Evolutionary conservation across 2,113 vertebrate species (phyloP).

Genomic region (Ceyx margarethae): DNA sequence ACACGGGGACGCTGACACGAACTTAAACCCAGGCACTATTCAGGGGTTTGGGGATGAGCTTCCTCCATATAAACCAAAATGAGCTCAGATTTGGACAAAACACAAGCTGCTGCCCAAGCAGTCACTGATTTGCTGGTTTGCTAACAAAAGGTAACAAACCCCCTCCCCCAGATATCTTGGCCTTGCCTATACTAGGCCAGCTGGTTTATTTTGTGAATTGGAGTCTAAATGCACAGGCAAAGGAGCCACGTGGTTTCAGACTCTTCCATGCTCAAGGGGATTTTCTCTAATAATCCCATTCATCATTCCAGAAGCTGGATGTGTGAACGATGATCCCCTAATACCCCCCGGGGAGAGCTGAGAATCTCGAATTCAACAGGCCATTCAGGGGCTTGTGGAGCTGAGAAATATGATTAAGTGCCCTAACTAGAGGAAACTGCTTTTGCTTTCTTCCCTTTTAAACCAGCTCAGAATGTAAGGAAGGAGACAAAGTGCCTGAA

Average conservation of each 20-base stretch:
- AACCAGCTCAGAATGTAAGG: neutral
- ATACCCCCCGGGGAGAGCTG: neutral
- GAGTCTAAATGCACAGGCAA: neutral
- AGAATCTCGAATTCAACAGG: neutral
- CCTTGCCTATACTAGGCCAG: neutral
- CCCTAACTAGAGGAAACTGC: neutral
- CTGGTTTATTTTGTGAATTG: neutral
- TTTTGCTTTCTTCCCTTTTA: slow-evolving; percentile 7
- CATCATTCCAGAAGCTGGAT: slow-evolving; percentile 13
- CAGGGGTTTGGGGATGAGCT: neutral
- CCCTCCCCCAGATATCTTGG: neutral
- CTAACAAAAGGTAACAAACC: fast-evolving
- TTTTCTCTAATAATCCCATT: slow-evolving; percentile 22
- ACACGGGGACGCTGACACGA: fast-evolving
- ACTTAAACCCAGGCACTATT: no score
- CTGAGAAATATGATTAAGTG: neutral
- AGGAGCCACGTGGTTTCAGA: neutral
- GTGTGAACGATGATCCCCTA: slow-evolving; percentile 5
- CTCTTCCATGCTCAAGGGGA: neutral
- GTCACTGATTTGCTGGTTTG: neutral
- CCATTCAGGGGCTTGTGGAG: neutral
- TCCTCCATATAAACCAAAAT: neutral
- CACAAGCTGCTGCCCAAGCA: neutral
- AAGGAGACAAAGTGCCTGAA: neutral
- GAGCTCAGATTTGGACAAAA: neutral